Evolutionary conservation across 2,888 invertebrate genomes (phyloP), one percentile per base, ranked within the genome.

Genomic region (Tachina fera): DNA sequence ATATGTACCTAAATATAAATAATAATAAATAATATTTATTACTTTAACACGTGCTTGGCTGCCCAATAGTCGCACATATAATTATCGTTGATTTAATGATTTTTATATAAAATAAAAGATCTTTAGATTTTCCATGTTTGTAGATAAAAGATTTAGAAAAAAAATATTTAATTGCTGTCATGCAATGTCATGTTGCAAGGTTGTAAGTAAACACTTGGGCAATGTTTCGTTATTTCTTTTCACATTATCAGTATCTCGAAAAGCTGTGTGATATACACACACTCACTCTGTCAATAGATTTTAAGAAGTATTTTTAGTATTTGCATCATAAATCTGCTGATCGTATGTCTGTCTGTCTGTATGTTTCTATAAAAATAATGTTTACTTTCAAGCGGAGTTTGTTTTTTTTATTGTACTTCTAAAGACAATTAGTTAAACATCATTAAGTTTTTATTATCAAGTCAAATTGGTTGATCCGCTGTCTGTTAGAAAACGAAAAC

Each of bases 391-490:
- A 72, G 19, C 31, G 47, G 56, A 65, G 47, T 41, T 31, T 31
- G 3, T 31, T 31, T 31, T 31, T 53, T 70, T 47, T 68, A 41
- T 67, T 56, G 13, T 79, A 39, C 31, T 39, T 75, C 56, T 45
- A 56, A 51, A 47, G 75, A 76, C 75, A 82, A 86, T 86, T 86
- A 86, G 82, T 79, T 74, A 71, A 86, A 76, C 85, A 75, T 86
- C 75, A 79, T 86, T 82, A 82, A 82, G 19, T 83, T 71, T 67
- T 79, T 61, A 53, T 61, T 70, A 49, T 67, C 13, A n/a, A 61
- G 53, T 61, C 31, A 16, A 31, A 70, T 53, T 70, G 43, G 61
- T 43, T 61, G 70, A 14, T 19, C 16, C 51, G 61, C 45, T 58
- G 72, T 51, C 31, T 47, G 76, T 49, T 16, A 10, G 63, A 61